A percentile compares a stretch with the other conserved stretches of the same genome.
These are phyloP conservation scores for Notospermus geniculatus DNA, from an alignment of 1,140 invertebrate species.

Conservation along the genomic window DNA sequence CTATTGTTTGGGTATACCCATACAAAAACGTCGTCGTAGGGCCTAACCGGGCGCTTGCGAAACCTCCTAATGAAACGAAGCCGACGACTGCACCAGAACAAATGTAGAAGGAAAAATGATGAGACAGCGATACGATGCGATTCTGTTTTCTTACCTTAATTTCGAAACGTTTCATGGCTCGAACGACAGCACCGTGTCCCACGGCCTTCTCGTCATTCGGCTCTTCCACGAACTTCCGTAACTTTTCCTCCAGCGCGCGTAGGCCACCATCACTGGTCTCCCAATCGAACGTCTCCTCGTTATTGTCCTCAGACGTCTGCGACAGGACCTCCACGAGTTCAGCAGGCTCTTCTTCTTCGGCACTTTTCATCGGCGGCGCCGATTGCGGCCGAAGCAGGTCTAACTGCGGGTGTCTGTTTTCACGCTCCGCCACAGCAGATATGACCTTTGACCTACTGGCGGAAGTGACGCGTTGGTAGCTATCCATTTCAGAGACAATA, in stretches of 20 bases:
- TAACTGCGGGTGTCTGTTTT: not conserved
- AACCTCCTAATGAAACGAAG: too few relatives aligned
- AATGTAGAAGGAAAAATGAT: too few relatives aligned
- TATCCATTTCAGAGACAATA: constrained; percentile 2
- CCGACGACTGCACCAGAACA: too few relatives aligned
- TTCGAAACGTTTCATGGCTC: not conserved
- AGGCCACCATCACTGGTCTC: not conserved
- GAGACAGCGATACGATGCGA: too few relatives aligned
- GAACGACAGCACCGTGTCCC: not conserved
- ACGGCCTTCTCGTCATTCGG: not conserved
- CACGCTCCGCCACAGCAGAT: not conserved
- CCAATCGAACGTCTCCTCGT: constrained; percentile 9
- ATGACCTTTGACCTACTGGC: not conserved
- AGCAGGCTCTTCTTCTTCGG: too few relatives aligned
- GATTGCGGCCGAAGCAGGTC: not conserved
- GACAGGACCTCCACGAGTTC: not conserved
- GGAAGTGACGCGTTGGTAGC: not conserved
- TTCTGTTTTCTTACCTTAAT: constrained; percentile 3
- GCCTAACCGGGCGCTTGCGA: too few relatives aligned
- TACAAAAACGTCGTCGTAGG: too few relatives aligned
- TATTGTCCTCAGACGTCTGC: not conserved
- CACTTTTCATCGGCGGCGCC: not conserved
- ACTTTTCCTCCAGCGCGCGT: not conserved
- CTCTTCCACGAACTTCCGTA: not conserved
- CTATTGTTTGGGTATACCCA: too few relatives aligned